Evolutionary conservation across 2,797 vertebrate genomes (phyloP), one percentile per base, ranked within the genome.

Genomic region (Phoeniculus purpureus): DNA sequence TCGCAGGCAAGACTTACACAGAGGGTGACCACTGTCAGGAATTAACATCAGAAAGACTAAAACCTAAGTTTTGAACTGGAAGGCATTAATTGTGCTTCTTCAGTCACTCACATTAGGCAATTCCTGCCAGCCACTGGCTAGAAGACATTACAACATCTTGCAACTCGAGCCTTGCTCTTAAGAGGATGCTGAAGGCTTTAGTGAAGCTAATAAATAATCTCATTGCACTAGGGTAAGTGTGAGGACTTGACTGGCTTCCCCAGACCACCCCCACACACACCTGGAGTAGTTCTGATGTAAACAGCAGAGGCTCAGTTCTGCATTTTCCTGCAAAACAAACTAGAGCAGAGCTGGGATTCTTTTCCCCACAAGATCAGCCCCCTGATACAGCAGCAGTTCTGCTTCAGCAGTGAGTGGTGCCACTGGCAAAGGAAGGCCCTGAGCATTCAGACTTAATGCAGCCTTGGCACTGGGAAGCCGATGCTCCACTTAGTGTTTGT

Each of bases 161-260:
- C 55, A 89, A 40, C 27, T 58, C 66, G 48, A 74, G 67, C n/a
- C 73, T 45, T 77, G 90, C 48, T 92, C 27, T 66, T 86, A 71
- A 59, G 91, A 92, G 72, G 75, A 65, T 87, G 73, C 43, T 87
- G 80, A 43, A 45, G 25, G 81, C 65, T 94, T 92, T 70, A 76
- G 81, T 96, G 85, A 95, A 93, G 86, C 71, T 72, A 96, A 95
- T 94, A 95, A 96, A 96, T 96, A 96, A 93, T 81, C 65, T 95
- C 79, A 96, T 84, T 96, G 93, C 94, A 95, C 82, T 58, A 77
- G 62, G 29, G 37, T 84, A 95, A 75, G 47, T 82, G 77, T 85
- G 75, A 93, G 92, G 90, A 91, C 54, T 54, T 88, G 51, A 78
- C 80, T 52, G 86, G 82, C 56, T 76, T 94, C 67, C 61, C 83